Evolutionary conservation across 2,113 vertebrate genomes (phyloP), one percentile per base, ranked within the genome.

Genomic region (Crotophaga sulcirostris): DNA sequence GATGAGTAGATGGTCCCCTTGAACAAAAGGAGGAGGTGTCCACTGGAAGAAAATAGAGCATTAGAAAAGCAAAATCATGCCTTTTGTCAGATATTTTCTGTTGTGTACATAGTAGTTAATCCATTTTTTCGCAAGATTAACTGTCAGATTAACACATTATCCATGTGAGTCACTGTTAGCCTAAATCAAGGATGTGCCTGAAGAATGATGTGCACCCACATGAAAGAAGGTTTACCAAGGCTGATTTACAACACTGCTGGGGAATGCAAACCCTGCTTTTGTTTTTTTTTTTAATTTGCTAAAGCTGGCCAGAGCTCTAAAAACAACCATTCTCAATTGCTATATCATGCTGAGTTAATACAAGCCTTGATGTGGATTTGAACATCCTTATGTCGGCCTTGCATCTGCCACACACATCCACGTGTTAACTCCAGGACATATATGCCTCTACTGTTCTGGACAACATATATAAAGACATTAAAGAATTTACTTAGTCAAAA

Each of bases 331-430:
- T 85, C 76, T 83, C 73, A 66, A 76, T 44, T 73, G 70, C 87
- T 89, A n/a, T 36, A 75, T 92, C 80, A 89, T 29, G 78, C 82
- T 93, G 89, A 94, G 87, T 20, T 91, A 68, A 91, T 93, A 90
- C 76, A 95, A 88, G 85, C 93, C 94, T 97, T 96, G 94, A 95
- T 93, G 95, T 96, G 89, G 91, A 91, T 94, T 93, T 94, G 69
- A 89, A 79, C 40, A 75, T 75, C 64, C 89, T 91, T 72, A 40
- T 74, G 77, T 54, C 76, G 62, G 58, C 70, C 62, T 87, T 90
- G 47, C 79, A 79, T 87, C 86, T 95, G 91, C 93, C 92, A 96
- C 93, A 95, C 91, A 93, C 49, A 93, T 80, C 89, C 55, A 33
- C 3, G 31, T 56, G 52, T 80, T 90, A 87, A 67, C 54, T 85